Evolutionary conservation across 2,113 vertebrate genomes (phyloP), one percentile per base, ranked within the genome.

Genomic region (Sinocyclocheilus anshuiensis): DNA sequence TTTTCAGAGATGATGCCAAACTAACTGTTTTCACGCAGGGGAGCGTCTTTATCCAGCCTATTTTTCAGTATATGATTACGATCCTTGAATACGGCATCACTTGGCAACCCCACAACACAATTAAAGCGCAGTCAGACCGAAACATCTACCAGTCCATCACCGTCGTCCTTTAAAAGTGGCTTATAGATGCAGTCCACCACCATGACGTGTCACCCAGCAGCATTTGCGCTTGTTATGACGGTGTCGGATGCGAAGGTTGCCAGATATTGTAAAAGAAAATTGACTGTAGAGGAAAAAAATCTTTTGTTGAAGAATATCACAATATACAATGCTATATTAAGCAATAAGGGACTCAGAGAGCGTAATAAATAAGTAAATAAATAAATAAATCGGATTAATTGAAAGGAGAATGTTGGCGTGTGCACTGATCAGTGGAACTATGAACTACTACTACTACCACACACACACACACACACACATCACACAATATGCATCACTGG

Each of bases 171-270:
- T 83, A 16, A 72, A 83, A 74, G 81, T 12, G 22, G 81, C 67
- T 83, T 83, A 83, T 24, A 59, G 81, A 74, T 18, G 50, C 67
- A 16, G 81, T 74, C 48, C 50, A 83, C 50, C 81, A 74, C 55
- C 81, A n/a, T 16, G 81, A 39, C 50, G 0, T 15, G 16, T 42
- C 67, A 50, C 50, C 81, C 81, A 74, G 26, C 81, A 83, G 81
- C 29, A 42, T 57, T 59, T 39, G 81, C 67, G 69, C 24, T 50
- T 71, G 42, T 71, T 33, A 9, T 67, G 61, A 72, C 81, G 81
- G 65, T 42, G 33, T 11, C 36, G 13, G 71, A 20, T 29, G 53
- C n/a, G 10, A 24, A n/a, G 12, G 81, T 83, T 83, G 81, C 81
- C 81, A 83, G 67, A 3, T 83, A 72, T 36, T 71, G 11, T 3